Evolutionary conservation across 1,140 invertebrate genomes (phyloP), one percentile per base, ranked within the genome.

Genomic region (Heliconius melpomene): DNA sequence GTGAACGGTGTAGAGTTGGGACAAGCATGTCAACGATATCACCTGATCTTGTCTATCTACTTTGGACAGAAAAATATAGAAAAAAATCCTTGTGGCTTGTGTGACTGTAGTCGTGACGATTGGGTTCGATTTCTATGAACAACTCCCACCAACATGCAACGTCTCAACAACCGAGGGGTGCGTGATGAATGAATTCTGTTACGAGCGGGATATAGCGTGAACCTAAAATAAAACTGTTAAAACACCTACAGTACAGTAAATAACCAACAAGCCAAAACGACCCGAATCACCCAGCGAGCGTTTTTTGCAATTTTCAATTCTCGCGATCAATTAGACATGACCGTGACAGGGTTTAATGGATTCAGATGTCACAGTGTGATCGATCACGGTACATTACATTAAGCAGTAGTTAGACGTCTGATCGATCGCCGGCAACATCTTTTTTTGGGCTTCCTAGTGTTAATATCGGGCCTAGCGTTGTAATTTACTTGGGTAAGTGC

Each of bases 251-350:
- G 60, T 36, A 36, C 32, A 36, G 32, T 36, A 36, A 66, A 66
- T 66, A 8, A 66, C 23, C 8, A 13, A 66, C 1, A 66, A n/a
- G 26, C 23, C 60, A 16, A 66, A 29, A 57, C 54, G 54, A 57
- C n/a, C 23, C 54, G n/a, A 7, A 23, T 9, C n/a, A 57, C n/a
- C 60, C 23, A 26, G 26, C 60, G 13, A 9, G 54, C 54, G 40
- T 66, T 66, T 80, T 80, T 80, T 70, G 75, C 88, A 77, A 85
- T 88, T 90, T 91, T 91, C 89, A 91, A 90, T 91, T 90, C 84
- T 82, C 78, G 81, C 89, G 85, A 93, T 93, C 90, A 93, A 92
- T 93, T 93, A 92, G 87, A 90, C 85, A 90, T 84, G 79, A 82
- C 77, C 72, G 81, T 84, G 79, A 82, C 77, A 73, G 81, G 89